Percentiles rank a stretch among this genome's conserved stretches.
These are phyloP conservation scores for Noctilio leporinus DNA, from an alignment of 2,113 vertebrate genomes.

Conservation along the genomic window DNA sequence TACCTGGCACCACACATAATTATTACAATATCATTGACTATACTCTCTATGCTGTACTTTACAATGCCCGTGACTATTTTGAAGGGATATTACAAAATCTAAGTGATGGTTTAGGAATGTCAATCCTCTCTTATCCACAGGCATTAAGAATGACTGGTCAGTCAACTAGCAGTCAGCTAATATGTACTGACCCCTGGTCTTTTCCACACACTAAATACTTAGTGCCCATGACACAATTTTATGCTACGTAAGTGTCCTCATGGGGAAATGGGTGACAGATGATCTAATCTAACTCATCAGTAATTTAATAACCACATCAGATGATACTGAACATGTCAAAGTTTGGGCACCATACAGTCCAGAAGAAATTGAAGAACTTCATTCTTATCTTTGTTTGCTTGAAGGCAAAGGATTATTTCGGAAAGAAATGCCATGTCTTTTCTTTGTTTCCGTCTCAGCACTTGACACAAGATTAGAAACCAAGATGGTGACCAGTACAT, in stretches of 20 bases:
- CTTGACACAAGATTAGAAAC: background rate
- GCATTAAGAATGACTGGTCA: background rate
- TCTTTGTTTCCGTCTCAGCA: background rate
- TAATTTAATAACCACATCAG: no score
- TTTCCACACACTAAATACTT: background rate
- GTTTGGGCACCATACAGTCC: background rate
- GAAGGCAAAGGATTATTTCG: background rate
- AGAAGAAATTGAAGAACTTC: background rate
- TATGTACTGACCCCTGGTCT: background rate
- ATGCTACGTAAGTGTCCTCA: rapidly evolving
- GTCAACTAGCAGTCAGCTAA: background rate
- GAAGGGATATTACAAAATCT: background rate
- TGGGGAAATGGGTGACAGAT: background rate
- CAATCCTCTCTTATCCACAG: background rate
- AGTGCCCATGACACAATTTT: no score
- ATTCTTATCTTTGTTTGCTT: background rate
- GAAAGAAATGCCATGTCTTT: background rate
- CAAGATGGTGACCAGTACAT: background rate
- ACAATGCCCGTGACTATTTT: background rate
- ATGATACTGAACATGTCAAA: background rate
- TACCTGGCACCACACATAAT: background rate
- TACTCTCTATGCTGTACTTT: background rate
- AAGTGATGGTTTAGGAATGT: background rate
- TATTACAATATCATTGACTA: background rate
- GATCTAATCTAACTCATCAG: background rate